Conservation (phyloP, 2,113 vertebrate genomes). For the Calyptommatus sinebrachiatus region DNA sequence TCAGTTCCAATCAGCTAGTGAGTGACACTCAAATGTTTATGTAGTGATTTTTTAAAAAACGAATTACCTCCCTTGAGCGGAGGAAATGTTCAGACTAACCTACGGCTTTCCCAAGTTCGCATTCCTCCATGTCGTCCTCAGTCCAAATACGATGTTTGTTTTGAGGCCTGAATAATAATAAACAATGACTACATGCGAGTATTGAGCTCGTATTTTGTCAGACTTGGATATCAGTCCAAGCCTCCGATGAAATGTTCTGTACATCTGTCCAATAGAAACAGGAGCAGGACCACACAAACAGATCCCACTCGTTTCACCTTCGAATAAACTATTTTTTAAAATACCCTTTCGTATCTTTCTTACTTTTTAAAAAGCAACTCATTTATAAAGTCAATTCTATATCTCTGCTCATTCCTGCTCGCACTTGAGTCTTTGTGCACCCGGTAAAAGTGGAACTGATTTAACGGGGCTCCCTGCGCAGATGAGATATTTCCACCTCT, state of each 20-base stretch:
- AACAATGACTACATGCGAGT: conserved; percentile 67
- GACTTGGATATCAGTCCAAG: conserved; percentile 71
- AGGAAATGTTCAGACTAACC: conserved; percentile 64
- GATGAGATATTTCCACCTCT: too few species aligned
- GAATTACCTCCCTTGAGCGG: conserved; percentile 26
- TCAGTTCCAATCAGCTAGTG: neutral
- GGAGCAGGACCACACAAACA: conserved; percentile 74
- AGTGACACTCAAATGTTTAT: neutral
- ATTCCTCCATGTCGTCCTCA: conserved; percentile 57
- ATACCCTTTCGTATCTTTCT: conserved; percentile 63
- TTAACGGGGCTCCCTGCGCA: neutral
- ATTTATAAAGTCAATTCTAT: conserved; percentile 40
- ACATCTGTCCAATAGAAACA: conserved; percentile 70
- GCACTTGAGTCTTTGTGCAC: conserved; percentile 10
- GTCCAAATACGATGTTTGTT: conserved; percentile 70
- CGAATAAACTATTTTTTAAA: conserved; percentile 67
- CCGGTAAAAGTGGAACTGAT: neutral
- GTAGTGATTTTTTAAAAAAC: neutral
- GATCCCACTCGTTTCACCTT: conserved; percentile 67
- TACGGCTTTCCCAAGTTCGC: conserved; percentile 41
- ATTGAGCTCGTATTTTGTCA: conserved; percentile 70
- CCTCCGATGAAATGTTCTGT: conserved; percentile 56
- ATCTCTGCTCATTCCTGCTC: conserved; percentile 36
- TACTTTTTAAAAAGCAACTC: conserved; percentile 44
- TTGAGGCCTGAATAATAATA: conserved; percentile 77